Base-by-base conservation (phyloP, 2,888 invertebrate species). In the Dasysyrphus albostriatus region DNA sequence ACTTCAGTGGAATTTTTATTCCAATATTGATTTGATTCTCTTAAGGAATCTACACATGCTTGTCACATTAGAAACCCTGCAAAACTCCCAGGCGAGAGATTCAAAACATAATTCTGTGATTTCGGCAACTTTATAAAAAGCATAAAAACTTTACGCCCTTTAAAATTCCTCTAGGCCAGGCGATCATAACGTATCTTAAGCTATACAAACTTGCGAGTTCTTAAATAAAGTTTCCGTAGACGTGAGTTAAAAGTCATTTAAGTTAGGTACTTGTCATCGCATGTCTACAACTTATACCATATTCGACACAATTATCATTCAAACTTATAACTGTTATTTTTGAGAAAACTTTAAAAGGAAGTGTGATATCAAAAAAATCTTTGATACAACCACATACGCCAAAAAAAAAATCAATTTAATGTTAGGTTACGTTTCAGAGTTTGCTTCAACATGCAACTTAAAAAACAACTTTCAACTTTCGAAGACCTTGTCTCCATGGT, bases 371-470 rank as follows among this genome's bases (percentile, higher is more conserved):
- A 19, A 10, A 61, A 14, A 0, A 61, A 61, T 24, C 42, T 61
- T 47, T 34, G 16, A 47, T 65, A 37, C 49, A 67, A 19, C 32
- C 34, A 49, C 49, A 14, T 19, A 51, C 19, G 49, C 3, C 34
- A 19, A 67, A 63, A 49, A 19, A 67, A 63, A 49, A 49, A 47
- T 65, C 29, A 65, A 65, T 65, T 65, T 32, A 10, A 47, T 65
- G 5, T 10, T 10, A 29, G n/a, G 10, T 44, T 65, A 10, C 14
- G 12, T 12, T 1, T 4, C 19, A 24, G 3, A 24, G 14, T 12
- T 61, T 39, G 14, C 9, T 63, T 9, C 24, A 42, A 63, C 61
- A 63, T 63, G 61, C 61, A 63, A 59, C 10, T 5, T 58, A 54
- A 29, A 29, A 54, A 58, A 56, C 9, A 37, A 24, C 24, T 24